These are phyloP conservation scores for Acipenser transmontanus DNA, from an alignment of 2,797 vertebrate genomes.

Conservation along the genomic window DNA sequence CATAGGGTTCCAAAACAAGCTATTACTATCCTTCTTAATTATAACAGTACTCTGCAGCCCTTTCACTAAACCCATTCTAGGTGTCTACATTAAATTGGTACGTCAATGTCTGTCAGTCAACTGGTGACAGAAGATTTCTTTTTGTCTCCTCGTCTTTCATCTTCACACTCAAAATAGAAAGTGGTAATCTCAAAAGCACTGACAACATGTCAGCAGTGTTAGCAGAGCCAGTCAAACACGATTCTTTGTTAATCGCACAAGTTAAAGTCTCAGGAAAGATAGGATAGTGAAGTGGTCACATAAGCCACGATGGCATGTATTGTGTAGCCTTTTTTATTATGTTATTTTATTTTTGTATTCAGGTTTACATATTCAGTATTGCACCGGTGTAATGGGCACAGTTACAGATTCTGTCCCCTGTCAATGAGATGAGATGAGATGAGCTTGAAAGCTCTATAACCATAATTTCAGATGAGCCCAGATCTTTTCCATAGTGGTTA, in stretches of 20 bases:
- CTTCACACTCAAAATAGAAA: slow-evolving; percentile 39
- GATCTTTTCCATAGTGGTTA: too few relatives aligned
- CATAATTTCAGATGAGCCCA: too few relatives aligned
- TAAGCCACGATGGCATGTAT: slow-evolving; percentile 16
- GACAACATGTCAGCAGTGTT: slow-evolving; percentile 46
- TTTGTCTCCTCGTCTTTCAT: slow-evolving; percentile 37
- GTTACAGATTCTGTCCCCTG: too few relatives aligned
- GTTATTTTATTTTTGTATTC: not conserved
- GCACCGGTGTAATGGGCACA: too few relatives aligned
- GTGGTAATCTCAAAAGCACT: slow-evolving; percentile 48
- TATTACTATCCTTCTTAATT: not conserved
- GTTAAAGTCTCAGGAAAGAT: slow-evolving; percentile 34
- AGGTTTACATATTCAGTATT: too few relatives aligned
- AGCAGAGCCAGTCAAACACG: slow-evolving; percentile 50
- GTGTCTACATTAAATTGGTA: slow-evolving; percentile 29
- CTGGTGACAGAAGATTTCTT: slow-evolving; percentile 18
- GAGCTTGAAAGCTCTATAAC: too few relatives aligned
- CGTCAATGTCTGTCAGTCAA: slow-evolving; percentile 17
- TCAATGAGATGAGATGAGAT: too few relatives aligned
- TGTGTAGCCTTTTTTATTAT: slow-evolving; percentile 21
- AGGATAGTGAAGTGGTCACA: slow-evolving; percentile 8
- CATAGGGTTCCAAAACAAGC: not conserved
- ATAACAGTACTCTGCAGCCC: not conserved
- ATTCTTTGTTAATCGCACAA: slow-evolving; percentile 44
- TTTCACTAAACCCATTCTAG: slow-evolving; percentile 14